Base-by-base conservation (phyloP, 2,113 vertebrate species). In the Gasterosteus nipponicus region DNA sequence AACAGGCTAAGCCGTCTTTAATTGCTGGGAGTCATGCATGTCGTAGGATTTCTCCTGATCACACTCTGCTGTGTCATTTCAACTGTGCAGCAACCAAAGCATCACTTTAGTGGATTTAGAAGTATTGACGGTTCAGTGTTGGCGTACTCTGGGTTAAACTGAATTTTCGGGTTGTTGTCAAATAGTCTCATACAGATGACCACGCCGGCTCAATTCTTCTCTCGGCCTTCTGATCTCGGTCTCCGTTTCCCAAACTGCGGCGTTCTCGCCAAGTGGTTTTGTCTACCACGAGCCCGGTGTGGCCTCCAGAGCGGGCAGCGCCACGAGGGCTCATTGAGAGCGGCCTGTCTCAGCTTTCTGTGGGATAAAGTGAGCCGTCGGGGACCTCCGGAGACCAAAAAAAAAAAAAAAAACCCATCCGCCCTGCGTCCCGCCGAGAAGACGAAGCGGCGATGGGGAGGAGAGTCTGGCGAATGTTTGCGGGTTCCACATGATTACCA, bases 321-420 rank as follows among this genome's bases (percentile, higher is more conserved):
- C 71, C 89, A 85, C 46, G 78, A 85, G 86, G 79, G 81, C 83
- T 91, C 51, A 78, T 87, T 91, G 80, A 75, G 81, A 86, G 65
- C 60, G 70, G 82, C 73, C 73, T 63, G 84, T 26, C 78, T 65
- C 81, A 65, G 86, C 77, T 65, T 72, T 85, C 83, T 86, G 89
- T 26, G 88, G 89, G 69, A 12, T 69, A 10, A 77, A 91, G 22
- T 26, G 22, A 26, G 22, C 75, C 60, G 41, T 73, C 76, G 56
- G 65, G 54, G 68, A 63, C 74, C 74, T 1, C 74, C 75, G 8
- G 35, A 77, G 73, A 85, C 80, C 79, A 71, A 60, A 70, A 63
- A 63, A 82, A 60, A 22, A 26, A 26, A 26, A 26, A 26, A 26
- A 26, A 26, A 26, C 22, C 22, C 69, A 64, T 60, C 72, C 46